phyloP scores from a whole-genome alignment of 2,113 vertebrate species.

The Galbula dea region DNA sequence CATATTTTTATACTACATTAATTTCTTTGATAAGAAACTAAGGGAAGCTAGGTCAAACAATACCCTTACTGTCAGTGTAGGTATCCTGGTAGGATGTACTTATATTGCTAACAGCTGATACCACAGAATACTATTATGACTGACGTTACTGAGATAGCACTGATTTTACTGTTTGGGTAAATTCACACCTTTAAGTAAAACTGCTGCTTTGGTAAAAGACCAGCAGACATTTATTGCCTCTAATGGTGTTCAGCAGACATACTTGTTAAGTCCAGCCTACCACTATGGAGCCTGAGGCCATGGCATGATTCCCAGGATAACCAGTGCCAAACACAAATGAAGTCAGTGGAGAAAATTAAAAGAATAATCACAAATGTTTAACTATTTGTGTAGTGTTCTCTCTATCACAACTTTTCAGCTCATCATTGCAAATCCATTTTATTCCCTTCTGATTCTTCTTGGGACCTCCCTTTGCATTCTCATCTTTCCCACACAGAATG shows the following conservation, averaged over 20 bases:
- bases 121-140: background rate
- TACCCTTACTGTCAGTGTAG: background rate
- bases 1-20: background rate
- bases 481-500: background rate
- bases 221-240: background rate
- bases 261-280: background rate
- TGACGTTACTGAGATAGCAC: background rate
- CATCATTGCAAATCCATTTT: background rate
- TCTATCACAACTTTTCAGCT: background rate
- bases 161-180: background rate
- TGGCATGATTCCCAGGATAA: background rate
- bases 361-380: background rate
- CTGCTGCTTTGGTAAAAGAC: background rate
- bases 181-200: background rate
- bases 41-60: background rate
- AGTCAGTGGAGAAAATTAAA: background rate
- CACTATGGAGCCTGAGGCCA: background rate
- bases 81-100: background rate
- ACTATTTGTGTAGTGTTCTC: background rate
- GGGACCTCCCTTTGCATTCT: background rate
- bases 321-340: background rate
- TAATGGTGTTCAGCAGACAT: background rate
- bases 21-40: background rate
- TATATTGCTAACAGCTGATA: background rate
- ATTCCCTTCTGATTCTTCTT: background rate